Conservation (phyloP, 2,797 vertebrate species). For the Sebastes nivosus region DNA sequence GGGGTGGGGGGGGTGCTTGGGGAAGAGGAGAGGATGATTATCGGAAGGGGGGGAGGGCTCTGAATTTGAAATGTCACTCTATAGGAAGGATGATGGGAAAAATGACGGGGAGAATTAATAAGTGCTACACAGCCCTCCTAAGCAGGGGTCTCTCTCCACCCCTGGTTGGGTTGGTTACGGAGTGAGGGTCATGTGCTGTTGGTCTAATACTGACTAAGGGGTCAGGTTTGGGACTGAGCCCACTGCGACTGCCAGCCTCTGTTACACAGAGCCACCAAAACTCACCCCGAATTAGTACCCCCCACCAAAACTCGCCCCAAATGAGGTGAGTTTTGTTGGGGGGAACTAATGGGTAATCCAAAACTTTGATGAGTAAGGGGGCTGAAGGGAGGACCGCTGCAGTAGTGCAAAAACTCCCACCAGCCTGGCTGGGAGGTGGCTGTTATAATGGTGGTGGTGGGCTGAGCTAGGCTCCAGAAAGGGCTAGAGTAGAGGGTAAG, state of each 20-base stretch:
- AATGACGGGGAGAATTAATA: constrained; percentile 12
- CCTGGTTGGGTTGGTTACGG: not conserved
- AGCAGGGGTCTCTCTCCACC: constrained; percentile 8
- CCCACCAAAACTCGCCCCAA: not conserved
- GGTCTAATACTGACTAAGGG: constrained; percentile 74
- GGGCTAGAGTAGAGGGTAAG: not conserved
- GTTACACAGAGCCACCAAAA: constrained; percentile 74
- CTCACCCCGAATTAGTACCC: not conserved
- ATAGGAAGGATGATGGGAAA: constrained; percentile 13
- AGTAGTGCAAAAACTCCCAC: constrained; percentile 80
- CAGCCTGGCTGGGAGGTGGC: constrained; percentile 60
- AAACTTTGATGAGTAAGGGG: constrained; percentile 8
- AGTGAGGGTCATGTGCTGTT: constrained; percentile 16
- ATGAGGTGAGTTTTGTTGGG: not conserved
- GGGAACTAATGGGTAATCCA: not conserved
- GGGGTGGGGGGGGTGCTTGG: not conserved
- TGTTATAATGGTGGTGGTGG: constrained; percentile 4
- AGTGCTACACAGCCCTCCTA: constrained; percentile 29
- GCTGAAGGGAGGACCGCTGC: constrained; percentile 41
- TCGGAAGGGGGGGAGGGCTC: constrained; percentile 7
- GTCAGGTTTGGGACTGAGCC: constrained; percentile 67
- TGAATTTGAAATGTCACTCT: constrained; percentile 30
- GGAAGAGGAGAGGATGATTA: not conserved
- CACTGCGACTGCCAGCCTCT: constrained; percentile 57
- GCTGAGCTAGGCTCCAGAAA: constrained; percentile 59